Evolutionary conservation across 1,140 invertebrate genomes (phyloP).

Genomic region (Idris sp.): DNA sequence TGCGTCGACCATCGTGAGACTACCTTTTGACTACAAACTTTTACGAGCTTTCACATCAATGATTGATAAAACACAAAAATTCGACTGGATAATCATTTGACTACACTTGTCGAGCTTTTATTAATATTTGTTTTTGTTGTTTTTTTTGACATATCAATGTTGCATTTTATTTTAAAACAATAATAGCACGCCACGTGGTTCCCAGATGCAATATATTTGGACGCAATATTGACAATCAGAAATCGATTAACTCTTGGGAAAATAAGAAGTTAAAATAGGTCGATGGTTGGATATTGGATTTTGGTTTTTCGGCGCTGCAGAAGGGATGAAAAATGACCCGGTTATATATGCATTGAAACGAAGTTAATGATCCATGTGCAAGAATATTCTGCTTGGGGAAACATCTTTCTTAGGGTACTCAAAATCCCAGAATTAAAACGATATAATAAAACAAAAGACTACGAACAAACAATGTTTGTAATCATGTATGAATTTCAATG

Average conservation of each 20-base stretch:
- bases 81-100: slow-evolving; percentile 7
- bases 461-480: no score
- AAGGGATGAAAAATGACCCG: neutral
- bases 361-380: no score
- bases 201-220: slow-evolving; percentile 5
- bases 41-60: slow-evolving; percentile 46
- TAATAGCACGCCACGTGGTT: slow-evolving; percentile 3
- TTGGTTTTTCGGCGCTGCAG: neutral
- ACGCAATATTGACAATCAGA: slow-evolving; percentile 23
- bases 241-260: slow-evolving; percentile 25
- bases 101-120: slow-evolving; percentile 18
- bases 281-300: slow-evolving; percentile 6
- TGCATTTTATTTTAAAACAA: slow-evolving; percentile 10
- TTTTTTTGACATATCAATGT: neutral
- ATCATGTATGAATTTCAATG: no score
- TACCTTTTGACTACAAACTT: slow-evolving; percentile 36
- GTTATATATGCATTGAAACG: neutral
- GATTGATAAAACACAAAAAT: slow-evolving; percentile 54
- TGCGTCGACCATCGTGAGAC: slow-evolving; percentile 31
- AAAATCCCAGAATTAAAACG: no score
- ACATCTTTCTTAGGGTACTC: no score
- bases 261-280: slow-evolving; percentile 12
- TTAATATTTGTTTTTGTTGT: no score
- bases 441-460: no score
- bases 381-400: no score